Conservation (phyloP, 1,140 invertebrate genomes). For the Sycobia sp. region DNA sequence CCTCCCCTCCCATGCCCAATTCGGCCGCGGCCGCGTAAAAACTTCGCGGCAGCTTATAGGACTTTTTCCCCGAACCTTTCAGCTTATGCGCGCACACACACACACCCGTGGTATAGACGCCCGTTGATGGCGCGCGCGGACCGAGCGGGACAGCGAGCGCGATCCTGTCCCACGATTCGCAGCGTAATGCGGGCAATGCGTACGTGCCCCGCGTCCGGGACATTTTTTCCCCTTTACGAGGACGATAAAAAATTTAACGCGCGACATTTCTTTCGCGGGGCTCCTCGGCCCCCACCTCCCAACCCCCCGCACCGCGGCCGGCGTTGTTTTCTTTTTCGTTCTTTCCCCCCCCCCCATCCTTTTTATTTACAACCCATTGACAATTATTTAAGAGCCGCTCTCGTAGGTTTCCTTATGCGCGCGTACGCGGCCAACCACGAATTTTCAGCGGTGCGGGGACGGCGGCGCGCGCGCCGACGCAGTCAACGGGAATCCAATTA, state of each 20-base stretch:
- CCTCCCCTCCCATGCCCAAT: no score
- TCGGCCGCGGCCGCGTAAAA: no score
- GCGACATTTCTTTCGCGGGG: slow-evolving; percentile 1
- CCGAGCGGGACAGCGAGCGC: neutral
- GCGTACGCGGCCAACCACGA: neutral
- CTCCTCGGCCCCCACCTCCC: neutral
- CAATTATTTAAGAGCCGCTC: neutral
- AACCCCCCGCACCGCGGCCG: neutral
- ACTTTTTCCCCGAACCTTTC: no score
- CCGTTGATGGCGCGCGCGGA: neutral
- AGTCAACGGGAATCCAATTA: neutral
- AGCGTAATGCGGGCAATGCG: no score
- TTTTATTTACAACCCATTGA: slow-evolving; percentile 6
- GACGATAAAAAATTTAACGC: slow-evolving; percentile 13
- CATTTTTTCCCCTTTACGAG: slow-evolving; percentile 4
- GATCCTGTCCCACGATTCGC: no score
- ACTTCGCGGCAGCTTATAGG: no score
- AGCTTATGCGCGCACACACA: no score
- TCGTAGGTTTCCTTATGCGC: neutral
- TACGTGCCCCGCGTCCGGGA: neutral
- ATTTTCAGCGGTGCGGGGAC: no score
- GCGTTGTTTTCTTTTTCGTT: no score
- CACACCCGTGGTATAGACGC: no score
- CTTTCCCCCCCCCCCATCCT: no score
- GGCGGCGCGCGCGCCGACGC: neutral